Percentiles rank a stretch among this genome's conserved stretches.
Conservation (phyloP, 2,113 vertebrate species). For the Rhea americana region DNA sequence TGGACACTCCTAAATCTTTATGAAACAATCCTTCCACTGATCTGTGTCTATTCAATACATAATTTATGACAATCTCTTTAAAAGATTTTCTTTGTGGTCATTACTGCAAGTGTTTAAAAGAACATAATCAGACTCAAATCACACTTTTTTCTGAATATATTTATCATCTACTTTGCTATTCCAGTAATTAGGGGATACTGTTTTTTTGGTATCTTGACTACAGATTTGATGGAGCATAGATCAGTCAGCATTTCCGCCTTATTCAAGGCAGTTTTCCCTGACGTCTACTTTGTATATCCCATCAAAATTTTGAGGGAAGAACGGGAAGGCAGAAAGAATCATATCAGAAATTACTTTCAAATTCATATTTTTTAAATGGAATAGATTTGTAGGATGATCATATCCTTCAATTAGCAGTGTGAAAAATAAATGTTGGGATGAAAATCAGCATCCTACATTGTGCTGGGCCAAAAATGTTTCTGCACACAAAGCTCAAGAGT, state of each 20-base stretch:
- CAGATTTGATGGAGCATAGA: not conserved
- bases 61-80: not conserved
- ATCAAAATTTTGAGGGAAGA: fast-evolving
- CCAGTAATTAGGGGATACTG: not conserved
- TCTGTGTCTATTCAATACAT: not conserved
- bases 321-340: not conserved
- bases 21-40: not conserved
- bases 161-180: not conserved
- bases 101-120: not conserved
- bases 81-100: not conserved
- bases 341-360: not conserved
- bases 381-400: not conserved
- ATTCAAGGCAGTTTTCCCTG: not conserved
- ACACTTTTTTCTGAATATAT: not conserved
- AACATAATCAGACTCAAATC: not conserved
- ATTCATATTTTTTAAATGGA: not conserved
- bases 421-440: not conserved
- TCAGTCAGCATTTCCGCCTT: fast-evolving
- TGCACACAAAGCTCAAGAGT: not conserved
- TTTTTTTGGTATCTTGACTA: not conserved
- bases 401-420: not conserved
- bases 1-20: not conserved
- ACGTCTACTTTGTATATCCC: not conserved
- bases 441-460: not conserved
- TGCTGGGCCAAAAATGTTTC: not conserved